phyloP scores from a whole-genome alignment of 2,797 vertebrate genomes.

The Uromys caudimaculatus region DNA sequence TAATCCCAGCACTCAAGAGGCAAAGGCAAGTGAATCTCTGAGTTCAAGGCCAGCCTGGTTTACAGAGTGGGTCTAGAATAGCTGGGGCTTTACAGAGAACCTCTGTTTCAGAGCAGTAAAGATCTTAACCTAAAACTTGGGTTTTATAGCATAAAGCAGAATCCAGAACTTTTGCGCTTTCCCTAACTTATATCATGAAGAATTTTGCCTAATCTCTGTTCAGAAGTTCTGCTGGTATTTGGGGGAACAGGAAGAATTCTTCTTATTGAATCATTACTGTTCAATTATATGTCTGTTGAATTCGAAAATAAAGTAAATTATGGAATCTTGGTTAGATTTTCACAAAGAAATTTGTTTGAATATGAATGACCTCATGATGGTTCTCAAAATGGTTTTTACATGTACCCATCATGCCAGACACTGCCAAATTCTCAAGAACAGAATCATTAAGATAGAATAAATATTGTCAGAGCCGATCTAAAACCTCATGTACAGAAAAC shows the following conservation, averaged over 20 bases:
- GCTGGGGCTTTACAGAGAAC: background rate
- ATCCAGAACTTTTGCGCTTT: background rate
- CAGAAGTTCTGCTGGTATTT: background rate
- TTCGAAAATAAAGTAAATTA: background rate
- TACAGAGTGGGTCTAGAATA: background rate
- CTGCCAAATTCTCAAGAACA: constrained; percentile 53
- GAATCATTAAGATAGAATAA: background rate
- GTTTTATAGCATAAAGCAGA: background rate
- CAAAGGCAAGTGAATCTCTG: background rate
- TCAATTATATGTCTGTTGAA: background rate
- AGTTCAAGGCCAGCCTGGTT: background rate
- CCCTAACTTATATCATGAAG: background rate
- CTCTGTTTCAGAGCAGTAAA: background rate
- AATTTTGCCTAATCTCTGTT: background rate
- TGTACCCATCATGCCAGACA: background rate
- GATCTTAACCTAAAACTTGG: background rate
- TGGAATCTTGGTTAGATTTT: background rate
- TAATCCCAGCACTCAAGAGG: background rate
- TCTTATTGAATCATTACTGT: background rate
- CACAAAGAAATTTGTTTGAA: constrained; percentile 28
- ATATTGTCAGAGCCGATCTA: background rate
- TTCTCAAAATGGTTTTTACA: constrained; percentile 16
- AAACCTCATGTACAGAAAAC: background rate
- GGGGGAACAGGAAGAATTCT: background rate
- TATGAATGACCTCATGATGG: background rate